Evolutionary conservation across 1,140 invertebrate genomes (phyloP), one percentile per base, ranked within the genome.

Genomic region (Eupeodes corollae): DNA sequence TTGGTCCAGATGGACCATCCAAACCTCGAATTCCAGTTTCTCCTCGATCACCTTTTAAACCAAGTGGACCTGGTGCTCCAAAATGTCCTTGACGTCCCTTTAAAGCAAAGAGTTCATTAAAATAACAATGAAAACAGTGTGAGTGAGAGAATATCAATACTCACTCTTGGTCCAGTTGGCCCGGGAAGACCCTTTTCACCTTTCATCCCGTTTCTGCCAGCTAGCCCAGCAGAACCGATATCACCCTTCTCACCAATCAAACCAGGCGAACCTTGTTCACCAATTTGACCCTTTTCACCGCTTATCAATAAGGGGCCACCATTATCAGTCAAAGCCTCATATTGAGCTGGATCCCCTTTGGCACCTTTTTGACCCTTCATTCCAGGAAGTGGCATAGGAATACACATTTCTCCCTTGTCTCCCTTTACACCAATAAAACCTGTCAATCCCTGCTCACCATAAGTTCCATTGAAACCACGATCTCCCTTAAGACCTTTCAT

Each of bases 51-150:
- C 66, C 66, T 32, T 92, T 92, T 58, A 82, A 81, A 14, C 90
- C 90, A 35, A 76, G 70, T 15, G 84, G 81, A 51, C 90, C 90
- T 44, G 84, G 77, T 34, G 81, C 80, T 46, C 89, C 90, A 53
- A 84, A 79, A 63, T 79, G 82, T 46, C 90, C 90, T 71, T 88
- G 84, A 60, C 86, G 75, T 53, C 89, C 90, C 88, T 91, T 60
- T 79, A 82, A 56, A 88, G 89, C 69, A 80, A 82, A 53, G 11
- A 19, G 12, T 14, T 12, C 12, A 31, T 32, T 47, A 46, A 3
- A 3, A 16, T 14, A 16, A n/a, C n/a, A n/a, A n/a, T n/a, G n/a
- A n/a, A n/a, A n/a, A n/a, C n/a, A n/a, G n/a, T 3, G 11, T 8
- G 31, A 5, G 5, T 10, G 0, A 38, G 6, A 46, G 50, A 71